These are phyloP conservation scores for Toxostoma redivivum DNA, from an alignment of 2,113 vertebrate species.

Conservation along the genomic window DNA sequence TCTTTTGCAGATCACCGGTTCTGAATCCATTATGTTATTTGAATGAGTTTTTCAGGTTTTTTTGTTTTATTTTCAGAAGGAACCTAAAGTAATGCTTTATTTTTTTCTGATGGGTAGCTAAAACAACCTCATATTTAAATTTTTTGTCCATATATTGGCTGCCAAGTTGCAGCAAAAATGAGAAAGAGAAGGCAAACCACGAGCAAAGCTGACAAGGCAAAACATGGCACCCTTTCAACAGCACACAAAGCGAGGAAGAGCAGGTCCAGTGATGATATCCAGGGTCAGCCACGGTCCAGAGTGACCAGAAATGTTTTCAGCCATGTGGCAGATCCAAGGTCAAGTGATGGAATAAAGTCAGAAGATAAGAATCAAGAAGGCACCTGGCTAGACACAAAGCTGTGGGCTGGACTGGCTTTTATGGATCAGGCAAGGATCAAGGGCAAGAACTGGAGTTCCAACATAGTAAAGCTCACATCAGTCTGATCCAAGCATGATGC, in stretches of 20 bases:
- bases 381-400: no score
- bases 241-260: neutral
- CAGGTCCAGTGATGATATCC: neutral
- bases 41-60: neutral
- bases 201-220: neutral
- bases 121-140: neutral
- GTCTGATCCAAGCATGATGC: neutral
- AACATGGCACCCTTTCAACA: neutral
- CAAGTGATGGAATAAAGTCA: neutral
- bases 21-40: neutral
- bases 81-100: neutral
- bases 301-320: neutral
- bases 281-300: neutral
- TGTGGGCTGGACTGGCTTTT: accelerated
- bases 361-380: neutral
- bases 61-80: neutral
- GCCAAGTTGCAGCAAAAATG: neutral
- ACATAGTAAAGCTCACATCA: neutral
- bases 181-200: neutral
- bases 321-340: neutral
- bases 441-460: neutral
- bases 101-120: neutral
- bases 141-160: neutral
- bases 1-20: neutral
- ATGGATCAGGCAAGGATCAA: neutral